Evolutionary conservation across 2,888 invertebrate species (phyloP), one percentile per base, ranked within the genome.

Genomic region (Euphydryas editha): DNA sequence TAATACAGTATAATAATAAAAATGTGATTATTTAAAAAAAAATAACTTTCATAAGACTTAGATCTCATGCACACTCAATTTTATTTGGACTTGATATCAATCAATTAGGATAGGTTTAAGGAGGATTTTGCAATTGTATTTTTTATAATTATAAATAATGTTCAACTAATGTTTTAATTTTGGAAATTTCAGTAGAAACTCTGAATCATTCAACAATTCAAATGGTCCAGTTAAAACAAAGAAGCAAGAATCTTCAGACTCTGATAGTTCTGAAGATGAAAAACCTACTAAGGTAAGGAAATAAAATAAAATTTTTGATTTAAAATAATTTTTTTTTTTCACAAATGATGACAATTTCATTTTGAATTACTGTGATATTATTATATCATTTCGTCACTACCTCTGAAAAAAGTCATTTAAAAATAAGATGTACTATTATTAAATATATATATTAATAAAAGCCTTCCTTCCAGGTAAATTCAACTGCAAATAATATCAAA

Each of bases 231-330:
- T 76, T 46, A 71, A 72, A 24, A 87, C 86, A 65, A 87, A 87
- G 68, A 81, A 81, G 61, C 77, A 83, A 64, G 82, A 84, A n/a
- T 86, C 87, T 5, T 87, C 88, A 54, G 88, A 88, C 68, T 89
- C 87, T 46, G 90, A 90, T 54, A 88, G 86, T 65, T 90, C 89
- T 1, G 87, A 90, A 61, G 87, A 88, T 74, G 88, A 90, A 59
- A 80, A 83, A 62, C 81, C 80, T 46, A 69, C 72, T 46, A 75
- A 74, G 71, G 74, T 75, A 72, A 61, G 2, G 15, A 15, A 1
- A 17, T n/a, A 36, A 15, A 36, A 3, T 30, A 10, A n/a, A 54
- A 7, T 24, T 24, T 39, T 11, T 39, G 13, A 7, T 39, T 2
- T 10, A 2, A 30, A n/a, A 86, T 76, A 69, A 64, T 65, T 56